Base-by-base conservation (phyloP, 2,888 invertebrate genomes). In the Campoplex nolae region DNA sequence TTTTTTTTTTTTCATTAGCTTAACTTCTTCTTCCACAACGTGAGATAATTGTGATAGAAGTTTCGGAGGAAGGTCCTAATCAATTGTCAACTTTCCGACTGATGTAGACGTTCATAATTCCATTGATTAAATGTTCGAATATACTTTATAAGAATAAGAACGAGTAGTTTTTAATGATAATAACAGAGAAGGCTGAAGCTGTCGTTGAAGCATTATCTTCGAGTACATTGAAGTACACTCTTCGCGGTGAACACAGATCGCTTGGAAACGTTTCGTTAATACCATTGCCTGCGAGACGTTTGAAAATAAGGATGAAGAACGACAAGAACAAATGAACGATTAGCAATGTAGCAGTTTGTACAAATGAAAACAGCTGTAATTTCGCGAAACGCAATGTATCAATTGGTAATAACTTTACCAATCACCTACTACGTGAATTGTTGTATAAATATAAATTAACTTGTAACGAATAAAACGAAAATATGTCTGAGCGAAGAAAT, bases 381-480 rank as follows among this genome's bases (percentile, higher is more conserved):
- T 70, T 73, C 67, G 79, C 76, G 67, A 51, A 80, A 54, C 23
- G 56, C 67, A 77, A 79, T 77, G 79, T 74, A 73, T 76, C 73
- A 73, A 87, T 58, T 86, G 81, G 74, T 87, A 73, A 86, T 81
- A 65, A 68, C 51, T 84, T 88, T 81, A 76, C 84, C 84, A 54
- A 80, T 83, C 79, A 73, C 56, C 80, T 58, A 84, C 56, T 85
- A 65, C 84, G 76, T 82, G 70, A 87, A 85, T 86, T 90, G 89
- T 85, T 92, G 92, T 92, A 92, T 92, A 92, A 92, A 92, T 93
- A 91, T 92, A 92, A 92, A 92, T 93, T 92, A 93, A 90, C 32
- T 90, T 79, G 77, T 88, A 84, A 85, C 54, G 70, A 85, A 85
- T 82, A 85, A 87, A 84, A 88, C 56, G n/a, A 54, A 76, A 56